These are phyloP conservation scores for Salarias fasciatus DNA, from an alignment of 2,797 vertebrate species.

Conservation along the genomic window DNA sequence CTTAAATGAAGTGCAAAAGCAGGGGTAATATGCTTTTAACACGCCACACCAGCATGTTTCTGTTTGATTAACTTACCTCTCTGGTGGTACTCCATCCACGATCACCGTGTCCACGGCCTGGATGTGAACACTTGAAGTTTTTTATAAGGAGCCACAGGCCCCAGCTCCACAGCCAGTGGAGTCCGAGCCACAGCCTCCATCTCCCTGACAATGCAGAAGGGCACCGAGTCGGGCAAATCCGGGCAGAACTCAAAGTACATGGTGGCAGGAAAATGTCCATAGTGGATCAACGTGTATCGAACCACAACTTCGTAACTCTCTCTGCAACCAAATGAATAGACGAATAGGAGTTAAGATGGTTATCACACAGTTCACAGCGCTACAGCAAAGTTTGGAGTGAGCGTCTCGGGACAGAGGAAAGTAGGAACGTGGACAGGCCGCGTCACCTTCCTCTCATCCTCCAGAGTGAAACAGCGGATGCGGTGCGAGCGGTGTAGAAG, in stretches of 20 bases:
- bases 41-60: too few relatives aligned
- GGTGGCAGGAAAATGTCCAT: conserved; percentile 83
- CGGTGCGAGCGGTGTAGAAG: conserved; percentile 72
- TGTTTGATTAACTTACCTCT: conserved; percentile 68
- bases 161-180: conserved; percentile 82
- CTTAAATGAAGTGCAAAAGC: too few relatives aligned
- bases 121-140: conserved; percentile 64
- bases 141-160: conserved; percentile 83
- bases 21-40: background rate
- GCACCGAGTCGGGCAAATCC: conserved; percentile 52
- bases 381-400: too few relatives aligned
- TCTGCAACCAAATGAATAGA: conserved; percentile 73
- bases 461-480: conserved; percentile 77
- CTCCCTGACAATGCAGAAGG: conserved; percentile 87
- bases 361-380: too few relatives aligned
- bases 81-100: conserved; percentile 81
- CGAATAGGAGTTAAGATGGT: too few relatives aligned
- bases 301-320: conserved; percentile 79
- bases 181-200: conserved; percentile 80
- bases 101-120: conserved; percentile 54
- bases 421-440: conserved; percentile 67
- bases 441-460: conserved; percentile 73
- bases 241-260: conserved; percentile 87
- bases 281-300: conserved; percentile 72
- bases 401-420: conserved; percentile 75